A percentile compares a stretch with the other conserved stretches of the same genome.
phyloP scores from a whole-genome alignment of 2,113 vertebrate genomes.

The Leptocoma aspasia region DNA sequence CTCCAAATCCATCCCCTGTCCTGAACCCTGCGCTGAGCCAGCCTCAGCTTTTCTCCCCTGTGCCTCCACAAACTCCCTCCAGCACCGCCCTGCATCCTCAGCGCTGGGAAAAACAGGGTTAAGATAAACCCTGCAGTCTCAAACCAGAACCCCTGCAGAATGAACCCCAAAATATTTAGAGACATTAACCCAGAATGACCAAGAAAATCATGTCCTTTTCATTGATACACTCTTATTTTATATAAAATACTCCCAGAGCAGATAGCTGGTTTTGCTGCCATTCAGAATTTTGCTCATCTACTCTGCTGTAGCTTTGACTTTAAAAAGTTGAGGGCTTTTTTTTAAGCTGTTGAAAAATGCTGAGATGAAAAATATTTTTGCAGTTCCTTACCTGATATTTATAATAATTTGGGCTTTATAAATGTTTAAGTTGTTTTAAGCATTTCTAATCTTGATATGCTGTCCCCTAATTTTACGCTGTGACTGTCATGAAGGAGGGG shows the following conservation, averaged over 20 bases:
- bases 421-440: background rate
- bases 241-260: background rate
- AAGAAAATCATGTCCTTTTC: background rate
- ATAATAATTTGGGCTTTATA: background rate
- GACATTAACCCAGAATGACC: background rate
- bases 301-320: background rate
- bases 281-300: background rate
- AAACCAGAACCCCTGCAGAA: background rate
- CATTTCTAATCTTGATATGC: background rate
- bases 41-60: background rate
- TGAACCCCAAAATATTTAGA: background rate
- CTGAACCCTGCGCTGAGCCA: background rate
- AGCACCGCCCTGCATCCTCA: accelerated
- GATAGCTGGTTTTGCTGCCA: background rate
- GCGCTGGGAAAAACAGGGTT: accelerated
- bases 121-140: background rate
- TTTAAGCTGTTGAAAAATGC: background rate
- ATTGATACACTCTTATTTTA: background rate
- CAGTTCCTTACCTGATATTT: background rate
- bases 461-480: background rate
- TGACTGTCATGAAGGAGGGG: background rate
- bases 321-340: background rate
- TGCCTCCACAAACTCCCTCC: background rate
- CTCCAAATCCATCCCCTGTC: background rate
- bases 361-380: background rate